Base-by-base conservation (phyloP, 2,113 vertebrate genomes). In the Heterotilapia buettikoferi region DNA sequence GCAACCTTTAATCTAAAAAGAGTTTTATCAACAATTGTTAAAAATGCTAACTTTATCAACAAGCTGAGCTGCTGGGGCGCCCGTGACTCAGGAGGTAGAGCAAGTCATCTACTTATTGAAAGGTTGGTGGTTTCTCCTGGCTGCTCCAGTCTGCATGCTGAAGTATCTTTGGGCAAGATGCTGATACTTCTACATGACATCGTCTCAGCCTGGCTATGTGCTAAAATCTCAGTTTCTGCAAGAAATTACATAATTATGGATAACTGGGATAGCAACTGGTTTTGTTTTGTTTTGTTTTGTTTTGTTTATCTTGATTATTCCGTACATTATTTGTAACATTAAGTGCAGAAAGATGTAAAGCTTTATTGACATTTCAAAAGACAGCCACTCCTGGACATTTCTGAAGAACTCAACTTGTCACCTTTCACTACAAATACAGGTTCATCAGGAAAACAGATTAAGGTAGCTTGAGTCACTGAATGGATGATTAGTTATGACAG, bases 281-380 rank as follows among this genome's bases (percentile, higher is more conserved):
- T 63, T 63, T 36, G 16, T 43, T 71, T 10, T 29, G 53, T 54
- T 53, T 19, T 56, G 21, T 56, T 24, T 13, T 45, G 16, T 18
- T 50, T 50, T 53, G 19, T n/a, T 53, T 2, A 36, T 36, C 18
- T 38, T 45, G 13, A 29, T 18, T 2, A 43, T 73, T 73, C 0
- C 0, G 0, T 29, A 29, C 21, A 43, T 76, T 16, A 26, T 10
- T 73, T 18, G 21, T 0, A 47, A 47, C 14, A 26, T 45, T 16
- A 73, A 26, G 66, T 73, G 40, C 9, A 73, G 14, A 47, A 47
- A 73, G 4, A 73, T 73, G 4, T 26, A 45, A 73, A 45, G 21
- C 8, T 73, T 47, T 3, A 9, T 11, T 47, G 68, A 16, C 9
- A 5, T 47, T 76, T 47, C 14, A 7, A 29, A 76, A 29, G 21